Conservation (phyloP, 2,797 vertebrate species). For the Xiphophorus birchmanni region DNA sequence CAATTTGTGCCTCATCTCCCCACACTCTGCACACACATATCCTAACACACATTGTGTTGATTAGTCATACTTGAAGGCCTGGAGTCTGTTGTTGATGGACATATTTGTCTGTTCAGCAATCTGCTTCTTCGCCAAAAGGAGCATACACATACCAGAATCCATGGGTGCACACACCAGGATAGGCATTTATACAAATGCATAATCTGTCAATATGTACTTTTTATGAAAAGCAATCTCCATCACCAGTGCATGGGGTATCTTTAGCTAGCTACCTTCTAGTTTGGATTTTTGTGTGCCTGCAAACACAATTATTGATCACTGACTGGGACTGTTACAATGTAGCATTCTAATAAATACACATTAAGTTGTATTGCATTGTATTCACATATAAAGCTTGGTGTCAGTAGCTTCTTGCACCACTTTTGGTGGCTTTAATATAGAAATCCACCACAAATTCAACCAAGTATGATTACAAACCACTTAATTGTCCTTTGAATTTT, state of each 20-base stretch:
- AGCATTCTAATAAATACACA: neutral
- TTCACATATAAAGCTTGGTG: neutral
- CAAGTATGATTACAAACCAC: neutral
- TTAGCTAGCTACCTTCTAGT: constrained; percentile 36
- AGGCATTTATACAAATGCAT: constrained; percentile 13
- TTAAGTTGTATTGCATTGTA: neutral
- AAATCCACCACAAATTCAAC: neutral
- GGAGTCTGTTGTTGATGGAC: constrained; percentile 69
- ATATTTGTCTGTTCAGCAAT: constrained; percentile 77
- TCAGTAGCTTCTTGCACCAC: neutral
- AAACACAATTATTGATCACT: neutral
- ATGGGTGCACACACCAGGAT: constrained; percentile 12
- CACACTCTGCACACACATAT: constrained; percentile 4
- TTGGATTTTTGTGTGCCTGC: neutral
- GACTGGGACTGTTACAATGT: neutral
- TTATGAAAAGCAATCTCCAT: constrained; percentile 43
- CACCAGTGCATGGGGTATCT: constrained; percentile 57
- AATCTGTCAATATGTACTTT: constrained; percentile 45
- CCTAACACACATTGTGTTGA: constrained; percentile 43
- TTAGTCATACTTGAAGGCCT: constrained; percentile 68
- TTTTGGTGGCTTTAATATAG: neutral
- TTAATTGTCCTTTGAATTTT: neutral
- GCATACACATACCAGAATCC: constrained; percentile 15
- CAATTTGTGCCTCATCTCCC: constrained; percentile 23
- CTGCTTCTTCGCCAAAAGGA: constrained; percentile 56